Conservation (phyloP, 2,113 vertebrate species). For the Etia nguti region DNA sequence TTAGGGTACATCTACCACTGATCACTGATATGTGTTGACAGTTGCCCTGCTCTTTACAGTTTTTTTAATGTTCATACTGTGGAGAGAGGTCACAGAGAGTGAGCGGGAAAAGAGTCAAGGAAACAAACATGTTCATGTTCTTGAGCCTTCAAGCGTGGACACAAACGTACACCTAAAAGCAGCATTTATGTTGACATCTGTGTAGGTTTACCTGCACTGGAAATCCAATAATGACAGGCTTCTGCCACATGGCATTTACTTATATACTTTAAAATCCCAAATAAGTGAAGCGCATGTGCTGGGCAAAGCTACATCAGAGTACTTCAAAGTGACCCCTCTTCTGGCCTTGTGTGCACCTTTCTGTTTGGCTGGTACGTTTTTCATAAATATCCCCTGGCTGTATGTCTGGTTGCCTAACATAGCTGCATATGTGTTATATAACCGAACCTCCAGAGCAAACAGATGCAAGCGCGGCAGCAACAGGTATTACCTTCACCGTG, state of each 20-base stretch:
- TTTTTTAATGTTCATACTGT: neutral
- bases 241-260: constrained; percentile 11
- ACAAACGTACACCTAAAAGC: neutral
- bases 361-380: neutral
- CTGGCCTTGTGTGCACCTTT: neutral
- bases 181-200: neutral
- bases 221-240: neutral
- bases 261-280: constrained; percentile 15
- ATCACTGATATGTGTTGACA: constrained; percentile 21
- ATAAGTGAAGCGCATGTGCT: neutral
- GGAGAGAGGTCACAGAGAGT: neutral
- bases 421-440: constrained; percentile 19
- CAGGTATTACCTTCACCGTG: constrained; percentile 11
- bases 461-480: neutral
- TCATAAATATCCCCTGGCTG: constrained; percentile 22
- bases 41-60: constrained; percentile 1
- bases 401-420: neutral
- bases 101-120: neutral
- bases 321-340: neutral
- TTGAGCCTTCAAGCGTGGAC: neutral
- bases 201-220: neutral
- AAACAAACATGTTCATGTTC: neutral
- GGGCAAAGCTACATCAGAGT: neutral
- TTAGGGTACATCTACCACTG: neutral
- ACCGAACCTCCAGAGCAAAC: constrained; percentile 11